These are phyloP conservation scores for Dallia pectoralis DNA, from an alignment of 2,797 vertebrate species.

Conservation along the genomic window DNA sequence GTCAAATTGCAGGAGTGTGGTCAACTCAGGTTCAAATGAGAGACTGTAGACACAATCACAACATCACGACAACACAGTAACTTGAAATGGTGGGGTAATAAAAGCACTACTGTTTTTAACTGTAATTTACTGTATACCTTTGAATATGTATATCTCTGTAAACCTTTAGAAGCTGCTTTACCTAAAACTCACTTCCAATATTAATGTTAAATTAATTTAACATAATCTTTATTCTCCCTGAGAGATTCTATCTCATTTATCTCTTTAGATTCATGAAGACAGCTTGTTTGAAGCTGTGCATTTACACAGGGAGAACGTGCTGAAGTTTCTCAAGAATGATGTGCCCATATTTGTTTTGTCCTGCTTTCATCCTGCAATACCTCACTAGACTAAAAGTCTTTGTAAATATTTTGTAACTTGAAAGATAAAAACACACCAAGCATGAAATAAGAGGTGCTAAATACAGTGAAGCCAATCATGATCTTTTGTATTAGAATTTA, in stretches of 20 bases:
- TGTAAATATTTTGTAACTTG: too few relatives aligned
- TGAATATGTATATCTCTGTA: too few relatives aligned
- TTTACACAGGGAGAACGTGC: conserved; percentile 24
- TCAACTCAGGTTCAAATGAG: conserved; percentile 69
- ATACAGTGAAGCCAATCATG: background rate
- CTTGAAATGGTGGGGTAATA: too few relatives aligned
- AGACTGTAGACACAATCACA: conserved; percentile 57
- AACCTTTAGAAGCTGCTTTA: too few relatives aligned
- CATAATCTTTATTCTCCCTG: background rate
- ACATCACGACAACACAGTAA: conserved; percentile 37
- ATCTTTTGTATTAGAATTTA: too few relatives aligned
- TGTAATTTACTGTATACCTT: too few relatives aligned
- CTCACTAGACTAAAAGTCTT: background rate
- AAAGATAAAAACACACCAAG: background rate
- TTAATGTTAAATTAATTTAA: background rate
- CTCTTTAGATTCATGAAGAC: background rate
- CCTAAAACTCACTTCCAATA: too few relatives aligned
- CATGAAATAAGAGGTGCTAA: background rate
- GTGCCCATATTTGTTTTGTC: conserved; percentile 43
- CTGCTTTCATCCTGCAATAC: conserved; percentile 39
- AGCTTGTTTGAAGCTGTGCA: conserved; percentile 24
- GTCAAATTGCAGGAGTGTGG: conserved; percentile 61
- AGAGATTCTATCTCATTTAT: background rate
- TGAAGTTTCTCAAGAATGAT: conserved; percentile 32
- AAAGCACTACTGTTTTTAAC: too few relatives aligned